Percentiles rank a stretch among this genome's conserved stretches.
Conservation (phyloP, 1,140 invertebrate genomes). For the Microvelia longipes region DNA sequence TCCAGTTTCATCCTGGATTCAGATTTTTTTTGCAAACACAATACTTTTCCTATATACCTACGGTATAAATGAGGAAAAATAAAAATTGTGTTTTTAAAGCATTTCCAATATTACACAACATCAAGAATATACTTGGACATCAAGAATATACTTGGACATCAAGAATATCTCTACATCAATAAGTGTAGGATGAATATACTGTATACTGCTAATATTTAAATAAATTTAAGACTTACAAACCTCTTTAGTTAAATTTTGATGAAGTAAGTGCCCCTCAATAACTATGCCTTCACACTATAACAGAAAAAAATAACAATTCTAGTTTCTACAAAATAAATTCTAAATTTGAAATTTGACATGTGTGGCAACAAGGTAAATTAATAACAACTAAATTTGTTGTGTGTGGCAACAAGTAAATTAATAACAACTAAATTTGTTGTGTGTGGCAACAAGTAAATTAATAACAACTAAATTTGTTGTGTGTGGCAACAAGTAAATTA, state of each 20-base stretch:
- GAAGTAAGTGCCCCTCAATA: slow-evolving; percentile 76
- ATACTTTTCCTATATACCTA: no score
- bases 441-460: not conserved
- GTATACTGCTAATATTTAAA: not conserved
- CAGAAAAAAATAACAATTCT: slow-evolving; percentile 25
- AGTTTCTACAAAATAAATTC: not conserved
- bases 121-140: no score
- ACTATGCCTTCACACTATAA: slow-evolving; percentile 76
- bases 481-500: no score
- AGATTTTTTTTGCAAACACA: no score
- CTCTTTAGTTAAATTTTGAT: slow-evolving; percentile 81
- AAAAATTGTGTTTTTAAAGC: no score
- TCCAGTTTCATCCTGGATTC: no score
- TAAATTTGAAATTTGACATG: not conserved
- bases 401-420: not conserved
- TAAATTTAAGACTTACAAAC: slow-evolving; percentile 24
- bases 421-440: not conserved
- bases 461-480: no score
- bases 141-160: no score
- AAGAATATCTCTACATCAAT: no score
- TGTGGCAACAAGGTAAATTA: not conserved
- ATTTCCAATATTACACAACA: no score
- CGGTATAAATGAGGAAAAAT: no score
- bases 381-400: not conserved
- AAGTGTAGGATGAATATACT: no score